A percentile compares a stretch with the other conserved stretches of the same genome.
These are phyloP conservation scores for Andrena hattorfiana DNA, from an alignment of 2,888 invertebrate genomes.

Conservation along the genomic window DNA sequence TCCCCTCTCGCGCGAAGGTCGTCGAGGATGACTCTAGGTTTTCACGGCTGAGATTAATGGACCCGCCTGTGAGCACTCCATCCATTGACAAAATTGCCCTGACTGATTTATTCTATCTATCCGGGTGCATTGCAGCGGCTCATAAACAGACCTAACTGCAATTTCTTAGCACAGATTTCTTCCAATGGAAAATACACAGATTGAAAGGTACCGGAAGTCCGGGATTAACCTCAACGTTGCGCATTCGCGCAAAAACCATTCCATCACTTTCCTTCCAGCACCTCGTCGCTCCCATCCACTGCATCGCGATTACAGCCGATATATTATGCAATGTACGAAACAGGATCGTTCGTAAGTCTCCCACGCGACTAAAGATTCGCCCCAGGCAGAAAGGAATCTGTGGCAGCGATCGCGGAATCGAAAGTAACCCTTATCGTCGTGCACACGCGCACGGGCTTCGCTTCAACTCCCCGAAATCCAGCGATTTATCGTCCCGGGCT, in stretches of 20 bases:
- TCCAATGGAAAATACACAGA: too few relatives aligned
- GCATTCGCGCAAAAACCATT: too few relatives aligned
- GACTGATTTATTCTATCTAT: constrained; percentile 4
- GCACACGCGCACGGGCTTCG: not conserved
- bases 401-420: not conserved
- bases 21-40: constrained; percentile 33
- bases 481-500: constrained; percentile 41
- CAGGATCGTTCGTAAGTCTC: not conserved
- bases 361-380: not conserved
- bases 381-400: not conserved
- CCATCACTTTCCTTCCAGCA: not conserved
- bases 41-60: constrained; percentile 37
- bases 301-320: constrained; percentile 19
- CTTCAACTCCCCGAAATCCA: constrained; percentile 36
- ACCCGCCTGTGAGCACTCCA: not conserved
- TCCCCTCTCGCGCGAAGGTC: constrained; percentile 11
- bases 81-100: constrained; percentile 7
- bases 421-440: constrained; percentile 1
- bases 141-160: too few relatives aligned
- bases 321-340: constrained; percentile 1
- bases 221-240: too few relatives aligned
- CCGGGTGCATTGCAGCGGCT: not conserved
- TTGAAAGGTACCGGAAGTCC: too few relatives aligned
- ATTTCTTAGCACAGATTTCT: too few relatives aligned
- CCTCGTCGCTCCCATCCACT: not conserved